Base-by-base conservation (phyloP, 30 jellyfish, hydroid and myxozoan species). In the Catostylus mosaicus region DNA sequence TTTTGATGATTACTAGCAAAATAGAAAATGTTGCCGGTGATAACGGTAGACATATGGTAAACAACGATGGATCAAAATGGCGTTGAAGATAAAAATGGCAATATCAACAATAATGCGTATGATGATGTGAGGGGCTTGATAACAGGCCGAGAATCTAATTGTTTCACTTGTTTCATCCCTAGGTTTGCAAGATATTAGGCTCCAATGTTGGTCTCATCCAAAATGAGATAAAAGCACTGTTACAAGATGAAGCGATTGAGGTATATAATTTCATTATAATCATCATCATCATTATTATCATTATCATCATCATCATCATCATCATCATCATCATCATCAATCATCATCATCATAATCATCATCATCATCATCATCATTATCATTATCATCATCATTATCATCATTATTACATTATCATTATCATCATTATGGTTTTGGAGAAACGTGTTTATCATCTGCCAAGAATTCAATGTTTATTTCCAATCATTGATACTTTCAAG, bases 141-240 rank as follows among this genome's bases (percentile, higher is more conserved):
- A 14, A 40, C 14, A 40, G 14, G 16, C 54, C 16, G 54, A 16
- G 8, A 43, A 18, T 3, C 14, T 50, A 50, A 10, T 9, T 50
- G 16, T 6, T 35, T 30, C 26, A 30, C 12, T 37, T 70, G 40
- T 34, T 43, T 47, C 19, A 20, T 48, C 3, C 4, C 32, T 14
- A 84, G 95, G 88, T 84, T 14, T 84, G 95, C 78, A 84, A 84
- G 48, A 64, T 73, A n/a, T 79, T 84, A 12, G 78, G 95, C 32
- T 16, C 67, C 20, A 56, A 73, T 30, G 84, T 73, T 73, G 95
- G 95, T 19, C 57, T 73, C 1, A 73, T 84, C 27, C 95, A 84
- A 66, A 57, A 61, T 1, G 95, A 73, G 63, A 40, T 84, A 1
- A 84, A 75, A 52, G 30, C 87, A 16, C 40, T 84, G 72, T 43